These are phyloP conservation scores for Hyperoodon ampullatus DNA, from an alignment of 2,113 vertebrate species.

Conservation along the genomic window DNA sequence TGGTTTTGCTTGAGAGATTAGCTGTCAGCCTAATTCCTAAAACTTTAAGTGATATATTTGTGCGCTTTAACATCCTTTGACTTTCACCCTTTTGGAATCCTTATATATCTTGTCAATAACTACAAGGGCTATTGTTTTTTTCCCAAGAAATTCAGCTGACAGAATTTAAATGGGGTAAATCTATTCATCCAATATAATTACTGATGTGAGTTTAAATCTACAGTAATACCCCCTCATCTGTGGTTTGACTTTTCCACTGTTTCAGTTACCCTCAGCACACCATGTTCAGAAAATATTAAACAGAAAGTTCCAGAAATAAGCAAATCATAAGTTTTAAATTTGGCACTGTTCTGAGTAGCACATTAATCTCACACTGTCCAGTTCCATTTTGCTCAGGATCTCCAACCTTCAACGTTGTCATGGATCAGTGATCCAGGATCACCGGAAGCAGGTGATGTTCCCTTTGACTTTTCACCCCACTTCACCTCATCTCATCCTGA, in stretches of 20 bases:
- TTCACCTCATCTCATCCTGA: background rate
- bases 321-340: background rate
- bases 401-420: background rate
- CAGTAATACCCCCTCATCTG: background rate
- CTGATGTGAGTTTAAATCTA: background rate
- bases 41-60: background rate
- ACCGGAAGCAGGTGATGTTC: background rate
- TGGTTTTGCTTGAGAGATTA: background rate
- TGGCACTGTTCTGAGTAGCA: background rate
- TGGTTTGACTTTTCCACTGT: background rate
- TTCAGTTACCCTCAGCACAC: background rate
- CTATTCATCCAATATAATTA: background rate
- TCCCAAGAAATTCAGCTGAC: background rate
- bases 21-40: background rate
- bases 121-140: background rate
- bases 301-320: background rate
- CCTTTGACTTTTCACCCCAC: background rate
- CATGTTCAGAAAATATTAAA: background rate
- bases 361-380: background rate
- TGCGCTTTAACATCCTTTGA: background rate
- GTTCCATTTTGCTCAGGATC: background rate
- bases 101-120: background rate
- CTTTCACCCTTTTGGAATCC: background rate
- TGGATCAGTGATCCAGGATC: background rate
- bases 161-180: background rate